Base-by-base conservation (phyloP, 2,888 invertebrate species). In the Torymus auratus region DNA sequence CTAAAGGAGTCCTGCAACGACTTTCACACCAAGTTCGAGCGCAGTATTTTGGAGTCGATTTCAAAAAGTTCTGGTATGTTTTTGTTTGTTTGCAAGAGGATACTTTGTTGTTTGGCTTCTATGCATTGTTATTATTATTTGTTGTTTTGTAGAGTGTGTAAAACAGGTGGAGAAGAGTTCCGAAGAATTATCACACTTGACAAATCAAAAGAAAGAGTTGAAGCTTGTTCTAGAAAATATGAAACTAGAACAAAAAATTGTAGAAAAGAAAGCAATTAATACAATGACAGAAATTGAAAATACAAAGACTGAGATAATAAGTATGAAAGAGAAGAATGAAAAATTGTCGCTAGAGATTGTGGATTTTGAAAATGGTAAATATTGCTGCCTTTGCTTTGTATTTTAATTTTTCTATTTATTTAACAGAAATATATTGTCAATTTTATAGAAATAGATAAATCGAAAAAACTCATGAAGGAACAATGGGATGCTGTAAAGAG, bases 401-500 rank as follows among this genome's bases (percentile, higher is more conserved):
- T 65, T 80, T 50, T 69, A 58, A 13, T 62, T 2, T 73, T 20
- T 20, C 20, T 20, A 20, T 20, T 56, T 58, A 20, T 70, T n/a
- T 68, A 60, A 70, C 17, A 55, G 28, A 53, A 55, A 64, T 14
- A 17, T 65, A 23, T 55, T 13, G n/a, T 76, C 28, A 58, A 71
- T 20, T 52, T 76, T 71, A 1, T 62, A 88, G 88, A 84, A 60
- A 17, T 73, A 12, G 83, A 86, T 20, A 83, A 85, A 41, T 83
- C 83, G 2, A 86, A 80, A 55, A 78, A 81, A 20, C 52, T 85
- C 0, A 87, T 86, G 74, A 65, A 83, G 68, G 77, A 65, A 10
- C 80, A 83, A 55, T 90, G 88, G 88, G 80, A 85, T 17, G 86
- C 87, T 7, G 71, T 90, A 23, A 89, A 87, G 71, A 86, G 77